These are phyloP conservation scores for Psammodynastes pulverulentus DNA, from an alignment of 2,113 vertebrate genomes.

Conservation along the genomic window DNA sequence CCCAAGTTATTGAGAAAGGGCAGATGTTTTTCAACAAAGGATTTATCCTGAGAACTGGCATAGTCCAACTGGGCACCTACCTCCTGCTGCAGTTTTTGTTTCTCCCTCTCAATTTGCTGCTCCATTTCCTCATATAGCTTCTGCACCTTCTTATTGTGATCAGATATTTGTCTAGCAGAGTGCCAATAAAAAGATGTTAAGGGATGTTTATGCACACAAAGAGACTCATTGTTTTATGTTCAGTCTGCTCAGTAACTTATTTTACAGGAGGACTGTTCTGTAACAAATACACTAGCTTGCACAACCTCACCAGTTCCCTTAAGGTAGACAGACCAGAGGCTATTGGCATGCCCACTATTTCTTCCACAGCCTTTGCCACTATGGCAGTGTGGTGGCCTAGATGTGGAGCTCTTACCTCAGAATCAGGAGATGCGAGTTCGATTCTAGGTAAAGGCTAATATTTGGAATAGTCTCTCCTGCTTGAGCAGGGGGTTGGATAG, in stretches of 20 bases:
- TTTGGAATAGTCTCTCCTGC: no score
- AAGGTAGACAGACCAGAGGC: no score
- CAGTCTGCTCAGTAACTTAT: not conserved
- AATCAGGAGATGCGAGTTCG: no score
- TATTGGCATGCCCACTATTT: not conserved
- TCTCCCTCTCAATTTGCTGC: slow-evolving; percentile 68
- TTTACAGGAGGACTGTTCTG: not conserved
- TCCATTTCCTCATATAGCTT: slow-evolving; percentile 70
- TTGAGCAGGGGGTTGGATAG: no score
- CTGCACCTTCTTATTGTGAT: slow-evolving; percentile 67
- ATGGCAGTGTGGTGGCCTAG: no score
- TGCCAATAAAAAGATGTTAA: not conserved
- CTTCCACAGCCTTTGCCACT: not conserved
- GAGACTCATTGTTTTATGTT: not conserved
- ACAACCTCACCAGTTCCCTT: not conserved
- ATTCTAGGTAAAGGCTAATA: no score
- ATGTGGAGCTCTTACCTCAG: no score
- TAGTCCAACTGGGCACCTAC: slow-evolving; percentile 38
- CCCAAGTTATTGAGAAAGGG: not conserved
- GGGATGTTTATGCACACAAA: not conserved
- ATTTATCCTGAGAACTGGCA: not conserved
- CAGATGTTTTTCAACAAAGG: not conserved
- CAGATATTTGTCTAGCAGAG: slow-evolving; percentile 59
- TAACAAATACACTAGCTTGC: not conserved
- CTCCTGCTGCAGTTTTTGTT: slow-evolving; percentile 61